A percentile compares a stretch with the other conserved stretches of the same genome.
Evolutionary conservation across 1,140 invertebrate genomes (phyloP).

Genomic region (Bombyx mori): ASM3026992v2 NC_085118.1:6338501-6339000

Average conservation of each 20-base stretch:
- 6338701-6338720: conserved; percentile 91
- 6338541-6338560: no score
- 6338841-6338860: conserved; percentile 89
- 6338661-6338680: conserved; percentile 90
- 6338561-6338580: conserved; percentile 85
- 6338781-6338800: conserved; percentile 6
- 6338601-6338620: conserved; percentile 86
- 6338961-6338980: conserved; percentile 78
- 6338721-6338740: conserved; percentile 79
- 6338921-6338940: conserved; percentile 79
- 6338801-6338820: conserved; percentile 78
- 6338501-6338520: no score
- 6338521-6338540: no score
- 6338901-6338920: conserved; percentile 81
- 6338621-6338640: conserved; percentile 90
- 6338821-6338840: conserved; percentile 84
- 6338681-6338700: conserved; percentile 91
- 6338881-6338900: conserved; percentile 76
- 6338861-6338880: conserved; percentile 82
- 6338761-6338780: neutral
- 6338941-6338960: conserved; percentile 77
- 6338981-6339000: no score
- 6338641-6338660: conserved; percentile 90
- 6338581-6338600: conserved; percentile 84
- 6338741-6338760: neutral